phyloP scores from a whole-genome alignment of 2,113 vertebrate genomes.

The Saccopteryx bilineata region DNA sequence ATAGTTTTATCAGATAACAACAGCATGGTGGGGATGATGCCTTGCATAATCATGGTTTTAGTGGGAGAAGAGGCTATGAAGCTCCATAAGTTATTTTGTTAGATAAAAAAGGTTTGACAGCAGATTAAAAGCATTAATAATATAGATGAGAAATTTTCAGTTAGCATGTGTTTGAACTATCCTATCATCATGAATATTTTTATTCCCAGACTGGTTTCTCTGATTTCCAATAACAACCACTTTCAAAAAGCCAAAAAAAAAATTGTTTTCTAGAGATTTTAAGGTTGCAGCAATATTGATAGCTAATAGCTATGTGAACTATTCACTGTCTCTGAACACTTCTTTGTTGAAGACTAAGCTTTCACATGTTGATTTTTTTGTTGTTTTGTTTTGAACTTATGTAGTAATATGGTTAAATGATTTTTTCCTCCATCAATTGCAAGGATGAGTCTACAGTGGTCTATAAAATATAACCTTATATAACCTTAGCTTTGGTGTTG shows the following conservation, averaged over 20 bases:
- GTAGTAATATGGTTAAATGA: not conserved
- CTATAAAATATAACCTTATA: constrained; percentile 54
- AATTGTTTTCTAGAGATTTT: constrained; percentile 4
- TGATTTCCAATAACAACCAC: not conserved
- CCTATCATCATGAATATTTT: not conserved
- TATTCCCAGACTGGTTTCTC: not conserved
- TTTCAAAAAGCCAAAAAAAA: not conserved
- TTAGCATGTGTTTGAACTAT: not conserved
- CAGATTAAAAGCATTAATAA: not conserved
- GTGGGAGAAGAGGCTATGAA: not conserved
- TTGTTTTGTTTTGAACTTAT: constrained; percentile 17
- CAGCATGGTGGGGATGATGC: not conserved
- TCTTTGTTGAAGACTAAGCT: not conserved
- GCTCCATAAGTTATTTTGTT: not conserved
- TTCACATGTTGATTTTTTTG: not conserved
- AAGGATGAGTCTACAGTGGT: not conserved
- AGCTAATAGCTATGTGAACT: not conserved
- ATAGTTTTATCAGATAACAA: not conserved
- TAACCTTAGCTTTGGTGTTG: constrained; percentile 30
- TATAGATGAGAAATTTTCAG: not conserved
- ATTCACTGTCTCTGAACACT: not conserved
- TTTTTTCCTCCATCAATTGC: not conserved
- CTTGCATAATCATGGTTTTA: not conserved
- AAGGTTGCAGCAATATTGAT: not conserved
- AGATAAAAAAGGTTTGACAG: not conserved